Percentiles rank a stretch among this genome's conserved stretches.
phyloP scores from a whole-genome alignment of 2,797 vertebrate species.

The Margarornis squamiger region DNA sequence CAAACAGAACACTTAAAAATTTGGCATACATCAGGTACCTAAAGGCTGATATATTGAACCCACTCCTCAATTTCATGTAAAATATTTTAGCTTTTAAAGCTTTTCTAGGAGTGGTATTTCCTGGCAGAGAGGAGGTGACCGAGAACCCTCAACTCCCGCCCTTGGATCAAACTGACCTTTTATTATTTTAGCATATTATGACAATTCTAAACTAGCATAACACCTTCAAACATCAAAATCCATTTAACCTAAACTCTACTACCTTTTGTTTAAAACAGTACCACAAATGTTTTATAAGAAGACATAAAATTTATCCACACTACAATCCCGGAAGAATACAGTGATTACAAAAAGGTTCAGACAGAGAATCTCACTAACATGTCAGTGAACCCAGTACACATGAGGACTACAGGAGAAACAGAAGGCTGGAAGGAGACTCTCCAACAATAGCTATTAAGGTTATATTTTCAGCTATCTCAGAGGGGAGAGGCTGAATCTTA shows the following conservation, averaged over 20 bases:
- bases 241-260: not conserved
- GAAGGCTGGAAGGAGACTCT: not conserved
- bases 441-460: not conserved
- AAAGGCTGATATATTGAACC: not conserved
- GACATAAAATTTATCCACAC: not conserved
- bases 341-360: not conserved
- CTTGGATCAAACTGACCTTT: not conserved
- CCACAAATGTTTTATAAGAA: not conserved
- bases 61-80: not conserved
- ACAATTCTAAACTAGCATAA: not conserved
- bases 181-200: not conserved
- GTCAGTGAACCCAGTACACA: constrained; percentile 3
- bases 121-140: not conserved
- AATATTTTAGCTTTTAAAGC: not conserved
- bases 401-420: not conserved
- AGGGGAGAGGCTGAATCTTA: not conserved
- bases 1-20: not conserved
- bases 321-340: not conserved
- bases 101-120: not conserved
- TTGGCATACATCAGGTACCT: not conserved
- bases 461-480: constrained; percentile 14
- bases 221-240: not conserved
- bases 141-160: not conserved
- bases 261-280: not conserved
- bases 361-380: not conserved